Evolutionary conservation across 2,797 vertebrate genomes (phyloP), one percentile per base, ranked within the genome.

Genomic region (Enteromius anoplus): DNA sequence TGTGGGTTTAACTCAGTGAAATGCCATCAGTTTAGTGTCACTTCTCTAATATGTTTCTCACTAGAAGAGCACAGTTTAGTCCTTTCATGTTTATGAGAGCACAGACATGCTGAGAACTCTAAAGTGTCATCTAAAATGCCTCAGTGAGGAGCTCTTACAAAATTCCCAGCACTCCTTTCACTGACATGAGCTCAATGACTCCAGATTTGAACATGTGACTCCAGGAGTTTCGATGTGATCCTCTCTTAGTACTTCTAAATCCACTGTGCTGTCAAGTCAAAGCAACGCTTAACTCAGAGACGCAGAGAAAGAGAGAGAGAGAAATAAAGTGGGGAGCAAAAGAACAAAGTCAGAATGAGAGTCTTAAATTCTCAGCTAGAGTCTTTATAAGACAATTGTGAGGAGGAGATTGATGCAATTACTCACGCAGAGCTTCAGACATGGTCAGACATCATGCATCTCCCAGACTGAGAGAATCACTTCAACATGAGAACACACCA

Each of bases 231-330:
- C 23, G 1, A 82, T 75, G n/a, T 82, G 81, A 82, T 82, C 81
- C 81, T 76, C 62, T 82, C 45, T 68, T 53, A 82, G 71, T 82
- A 68, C 81, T 82, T 78, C n/a, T 75, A 82, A 82, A 82, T 82
- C 81, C 81, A 82, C 60, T 76, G 71, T 45, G 32, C 80, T 82
- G 80, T 82, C 80, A 82, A 82, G 71, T 82, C 80, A 66, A 82
- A 66, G 76, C 42, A 51, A 73, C 5, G 62, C 71, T 82, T 82
- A 82, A 75, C 60, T 66, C 60, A 5, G 71, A 82, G 40, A 34
- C 4, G 14, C 7, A 49, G 26, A 37, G 40, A 72, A 8, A 60
- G 37, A 60, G 23, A 80, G 15, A 17, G 6, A 55, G 19, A 42
- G 58, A 58, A 26, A 26, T 26, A 75, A 4, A 55, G 37, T 45